Conservation (phyloP, 2,888 invertebrate species). For the Caenorhabditis sp. region DNA sequence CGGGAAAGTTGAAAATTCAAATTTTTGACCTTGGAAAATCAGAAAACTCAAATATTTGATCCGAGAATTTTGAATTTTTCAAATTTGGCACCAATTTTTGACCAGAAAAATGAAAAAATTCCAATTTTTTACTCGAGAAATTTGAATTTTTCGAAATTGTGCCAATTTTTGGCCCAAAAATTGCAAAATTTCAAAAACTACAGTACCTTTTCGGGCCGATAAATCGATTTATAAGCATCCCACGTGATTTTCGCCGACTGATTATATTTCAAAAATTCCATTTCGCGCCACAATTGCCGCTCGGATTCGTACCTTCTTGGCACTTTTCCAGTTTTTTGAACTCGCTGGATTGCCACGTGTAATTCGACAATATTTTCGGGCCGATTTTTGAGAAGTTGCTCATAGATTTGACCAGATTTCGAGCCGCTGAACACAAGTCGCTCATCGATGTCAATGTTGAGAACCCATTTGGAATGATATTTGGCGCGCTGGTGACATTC, state of each 20-base stretch:
- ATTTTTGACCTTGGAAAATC: no score
- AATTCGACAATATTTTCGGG: conserved; percentile 7
- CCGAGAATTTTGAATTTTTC: no score
- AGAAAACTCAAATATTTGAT: no score
- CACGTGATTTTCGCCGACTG: conserved; percentile 13
- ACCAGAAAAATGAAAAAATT: no score
- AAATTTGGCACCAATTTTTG: no score
- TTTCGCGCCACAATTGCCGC: conserved; percentile 13
- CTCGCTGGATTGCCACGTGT: conserved; percentile 13
- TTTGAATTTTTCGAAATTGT: no score
- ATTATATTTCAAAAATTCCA: conserved; percentile 33
- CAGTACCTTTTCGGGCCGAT: conserved; percentile 16
- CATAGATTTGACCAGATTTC: background rate
- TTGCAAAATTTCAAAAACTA: no score
- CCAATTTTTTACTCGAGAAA: no score
- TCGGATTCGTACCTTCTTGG: conserved; percentile 13
- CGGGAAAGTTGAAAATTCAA: no score
- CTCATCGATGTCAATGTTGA: conserved; percentile 19
- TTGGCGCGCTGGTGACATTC: conserved; percentile 11
- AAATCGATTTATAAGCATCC: conserved; percentile 24
- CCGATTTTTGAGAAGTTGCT: background rate
- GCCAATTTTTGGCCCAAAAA: no score
- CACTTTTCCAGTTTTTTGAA: conserved; percentile 17
- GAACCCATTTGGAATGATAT: conserved; percentile 15
- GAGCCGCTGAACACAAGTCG: conserved; percentile 2